These are phyloP conservation scores for Oreortyx pictus DNA, from an alignment of 2,797 vertebrate species.

Conservation along the genomic window DNA sequence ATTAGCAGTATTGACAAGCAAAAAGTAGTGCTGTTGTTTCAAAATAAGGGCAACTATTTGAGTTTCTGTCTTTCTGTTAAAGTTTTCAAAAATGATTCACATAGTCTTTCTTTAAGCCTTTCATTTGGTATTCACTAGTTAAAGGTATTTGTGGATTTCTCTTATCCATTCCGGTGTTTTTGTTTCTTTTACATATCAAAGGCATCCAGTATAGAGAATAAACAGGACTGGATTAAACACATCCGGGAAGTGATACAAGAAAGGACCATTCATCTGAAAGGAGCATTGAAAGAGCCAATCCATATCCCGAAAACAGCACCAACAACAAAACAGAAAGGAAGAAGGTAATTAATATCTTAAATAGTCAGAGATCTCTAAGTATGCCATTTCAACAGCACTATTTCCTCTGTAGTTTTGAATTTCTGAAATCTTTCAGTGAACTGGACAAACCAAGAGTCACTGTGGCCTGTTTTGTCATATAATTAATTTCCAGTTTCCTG, in stretches of 20 bases:
- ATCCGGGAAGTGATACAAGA: constrained; percentile 99
- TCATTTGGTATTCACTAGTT: neutral
- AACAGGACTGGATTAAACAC: constrained; percentile 99
- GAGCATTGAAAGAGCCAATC: constrained; percentile 97
- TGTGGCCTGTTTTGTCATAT: neutral
- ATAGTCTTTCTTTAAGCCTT: neutral
- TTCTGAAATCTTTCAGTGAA: neutral
- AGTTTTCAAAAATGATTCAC: neutral
- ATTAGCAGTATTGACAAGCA: neutral
- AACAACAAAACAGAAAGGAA: constrained; percentile 91
- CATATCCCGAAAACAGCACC: constrained; percentile 95
- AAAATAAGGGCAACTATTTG: neutral
- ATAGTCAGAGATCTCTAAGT: neutral
- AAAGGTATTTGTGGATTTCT: neutral
- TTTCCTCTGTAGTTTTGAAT: constrained; percentile 13
- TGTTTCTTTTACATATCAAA: constrained; percentile 72
- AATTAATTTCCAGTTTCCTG: neutral
- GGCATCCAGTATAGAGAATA: constrained; percentile 99
- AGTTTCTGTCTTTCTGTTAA: neutral
- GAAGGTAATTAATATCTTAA: constrained; percentile 81
- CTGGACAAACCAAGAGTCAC: neutral
- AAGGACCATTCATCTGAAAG: constrained; percentile 95
- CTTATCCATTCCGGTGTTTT: constrained; percentile 30
- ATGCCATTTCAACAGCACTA: neutral
- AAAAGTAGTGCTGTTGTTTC: neutral